Conservation (phyloP, 2,888 invertebrate genomes). For the Spisula subtruncata region DNA sequence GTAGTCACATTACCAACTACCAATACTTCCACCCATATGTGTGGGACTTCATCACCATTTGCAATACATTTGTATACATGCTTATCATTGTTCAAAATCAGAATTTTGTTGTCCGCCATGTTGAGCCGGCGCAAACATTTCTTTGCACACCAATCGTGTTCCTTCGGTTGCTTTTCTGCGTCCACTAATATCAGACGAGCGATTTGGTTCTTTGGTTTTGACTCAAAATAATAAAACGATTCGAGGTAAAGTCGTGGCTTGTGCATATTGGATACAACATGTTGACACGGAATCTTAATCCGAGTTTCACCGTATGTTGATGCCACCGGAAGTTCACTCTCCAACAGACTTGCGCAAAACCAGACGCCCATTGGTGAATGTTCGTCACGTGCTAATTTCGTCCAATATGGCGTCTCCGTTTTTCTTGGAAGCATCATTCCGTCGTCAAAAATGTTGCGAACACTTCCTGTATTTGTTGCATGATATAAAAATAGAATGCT, state of each 20-base stretch:
- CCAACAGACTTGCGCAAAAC: slow-evolving; percentile 64
- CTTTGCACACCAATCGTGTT: slow-evolving; percentile 63
- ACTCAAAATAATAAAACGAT: slow-evolving; percentile 66
- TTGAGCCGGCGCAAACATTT: slow-evolving; percentile 58
- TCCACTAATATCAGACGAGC: slow-evolving; percentile 65
- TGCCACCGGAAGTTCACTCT: slow-evolving; percentile 57
- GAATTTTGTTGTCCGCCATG: slow-evolving; percentile 63
- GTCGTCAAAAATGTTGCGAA: slow-evolving; percentile 59
- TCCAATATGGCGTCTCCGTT: slow-evolving; percentile 67
- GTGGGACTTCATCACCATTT: slow-evolving; percentile 61
- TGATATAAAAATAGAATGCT: slow-evolving; percentile 61
- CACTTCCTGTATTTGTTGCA: slow-evolving; percentile 54
- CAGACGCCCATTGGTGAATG: slow-evolving; percentile 68
- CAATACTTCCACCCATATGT: slow-evolving; percentile 64
- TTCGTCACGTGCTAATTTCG: slow-evolving; percentile 58
- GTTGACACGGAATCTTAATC: slow-evolving; percentile 65
- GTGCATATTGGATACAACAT: slow-evolving; percentile 59
- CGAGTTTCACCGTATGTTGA: slow-evolving; percentile 65
- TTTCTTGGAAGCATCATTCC: slow-evolving; percentile 58
- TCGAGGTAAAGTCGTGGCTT: slow-evolving; percentile 63
- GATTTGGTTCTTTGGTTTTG: slow-evolving; percentile 62
- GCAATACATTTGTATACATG: slow-evolving; percentile 50
- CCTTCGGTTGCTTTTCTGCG: slow-evolving; percentile 53
- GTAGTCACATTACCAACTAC: slow-evolving; percentile 63
- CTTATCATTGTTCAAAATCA: slow-evolving; percentile 53